A percentile compares a stretch with the other conserved stretches of the same genome.
phyloP scores from a whole-genome alignment of 64 coral and sea anemone species.

The Montipora efflorescens region DNA sequence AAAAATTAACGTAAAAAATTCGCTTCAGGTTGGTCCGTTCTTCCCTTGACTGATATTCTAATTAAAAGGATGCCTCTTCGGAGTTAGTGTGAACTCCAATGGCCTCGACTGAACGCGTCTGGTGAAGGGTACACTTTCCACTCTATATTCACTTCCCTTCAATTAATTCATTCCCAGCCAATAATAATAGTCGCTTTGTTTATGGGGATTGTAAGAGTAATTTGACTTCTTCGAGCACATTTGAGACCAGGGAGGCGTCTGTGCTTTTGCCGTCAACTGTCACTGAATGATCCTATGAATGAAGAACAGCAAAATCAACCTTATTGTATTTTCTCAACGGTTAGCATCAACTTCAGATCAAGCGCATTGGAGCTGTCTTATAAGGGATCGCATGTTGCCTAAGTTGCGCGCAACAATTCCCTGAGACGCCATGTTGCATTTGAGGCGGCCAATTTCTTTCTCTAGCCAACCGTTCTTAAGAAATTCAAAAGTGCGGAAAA shows the following conservation, averaged over 20 bases:
- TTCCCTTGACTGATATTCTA: background rate
- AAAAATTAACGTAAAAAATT: background rate
- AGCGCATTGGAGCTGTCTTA: no score
- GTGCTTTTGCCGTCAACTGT: constrained; percentile 90
- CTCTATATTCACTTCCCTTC: background rate
- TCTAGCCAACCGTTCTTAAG: no score
- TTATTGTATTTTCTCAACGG: background rate
- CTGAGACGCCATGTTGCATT: no score
- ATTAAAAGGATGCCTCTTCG: background rate
- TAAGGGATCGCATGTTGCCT: no score
- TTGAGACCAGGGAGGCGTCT: constrained; percentile 77
- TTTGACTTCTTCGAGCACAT: constrained; percentile 75
- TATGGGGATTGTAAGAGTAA: constrained; percentile 53
- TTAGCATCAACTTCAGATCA: no score
- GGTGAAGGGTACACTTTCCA: background rate
- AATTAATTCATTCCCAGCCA: background rate
- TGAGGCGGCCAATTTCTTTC: no score
- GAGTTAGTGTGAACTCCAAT: background rate
- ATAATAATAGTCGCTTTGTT: background rate
- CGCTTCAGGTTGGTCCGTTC: background rate
- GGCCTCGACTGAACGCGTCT: background rate
- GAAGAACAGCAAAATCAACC: background rate
- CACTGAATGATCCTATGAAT: constrained; percentile 67
- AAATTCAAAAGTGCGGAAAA: no score
- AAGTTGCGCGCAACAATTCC: no score